Evolutionary conservation across 2,113 vertebrate species (phyloP).

Genomic region (Phycodurus eques): DNA sequence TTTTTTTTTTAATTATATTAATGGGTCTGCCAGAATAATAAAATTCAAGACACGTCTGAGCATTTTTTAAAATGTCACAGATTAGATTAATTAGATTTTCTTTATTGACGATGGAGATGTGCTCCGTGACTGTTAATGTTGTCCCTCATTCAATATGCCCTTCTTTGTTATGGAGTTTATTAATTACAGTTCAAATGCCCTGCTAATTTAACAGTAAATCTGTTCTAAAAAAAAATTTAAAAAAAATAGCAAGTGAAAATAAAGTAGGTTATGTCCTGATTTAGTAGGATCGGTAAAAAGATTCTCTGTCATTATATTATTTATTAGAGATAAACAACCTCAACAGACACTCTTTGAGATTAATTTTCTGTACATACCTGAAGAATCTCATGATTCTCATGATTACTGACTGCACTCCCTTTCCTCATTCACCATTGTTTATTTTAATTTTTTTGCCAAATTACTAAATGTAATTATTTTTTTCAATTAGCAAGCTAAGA

Average conservation of each 20-base stretch:
- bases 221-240: not conserved
- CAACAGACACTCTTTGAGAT: not conserved
- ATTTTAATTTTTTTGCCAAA: not conserved
- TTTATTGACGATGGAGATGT: slow-evolving; percentile 42
- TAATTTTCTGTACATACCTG: too few relatives aligned
- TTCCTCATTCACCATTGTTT: not conserved
- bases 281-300: not conserved
- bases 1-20: slow-evolving; percentile 12
- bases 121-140: slow-evolving; percentile 28
- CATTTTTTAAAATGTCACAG: slow-evolving; percentile 22
- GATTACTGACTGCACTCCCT: not conserved
- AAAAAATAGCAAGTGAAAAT: not conserved
- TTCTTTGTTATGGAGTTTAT: slow-evolving; percentile 24
- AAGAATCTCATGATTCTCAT: not conserved
- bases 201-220: slow-evolving; percentile 19
- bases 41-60: slow-evolving; percentile 34
- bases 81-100: slow-evolving; percentile 27
- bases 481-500: slow-evolving; percentile 47
- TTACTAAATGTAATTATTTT: slow-evolving; percentile 11
- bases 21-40: slow-evolving; percentile 15
- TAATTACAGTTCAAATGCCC: slow-evolving; percentile 18
- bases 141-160: slow-evolving; percentile 28
- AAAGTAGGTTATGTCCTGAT: not conserved
- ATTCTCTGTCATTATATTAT: not conserved
- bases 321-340: not conserved